Evolutionary conservation across 2,113 vertebrate genomes (phyloP).

Genomic region (Pandion haliaetus): DNA sequence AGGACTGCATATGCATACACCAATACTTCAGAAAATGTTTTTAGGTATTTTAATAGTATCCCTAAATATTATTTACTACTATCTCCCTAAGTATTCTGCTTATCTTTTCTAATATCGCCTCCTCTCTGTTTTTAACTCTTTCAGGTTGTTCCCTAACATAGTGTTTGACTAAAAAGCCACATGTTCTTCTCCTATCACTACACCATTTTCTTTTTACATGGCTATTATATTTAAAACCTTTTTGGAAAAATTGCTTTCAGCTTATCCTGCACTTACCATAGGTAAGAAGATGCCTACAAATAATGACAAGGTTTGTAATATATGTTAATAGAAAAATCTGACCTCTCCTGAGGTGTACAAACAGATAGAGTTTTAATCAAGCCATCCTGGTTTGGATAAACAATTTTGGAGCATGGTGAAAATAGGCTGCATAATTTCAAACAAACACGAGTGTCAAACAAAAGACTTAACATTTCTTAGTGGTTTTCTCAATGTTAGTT

Average conservation of each 20-base stretch:
- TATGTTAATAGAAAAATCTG: background rate
- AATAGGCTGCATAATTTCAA: background rate
- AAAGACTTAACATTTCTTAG: background rate
- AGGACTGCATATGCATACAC: background rate
- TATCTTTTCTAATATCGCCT: background rate
- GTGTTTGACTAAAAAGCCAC: background rate
- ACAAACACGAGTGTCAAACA: background rate
- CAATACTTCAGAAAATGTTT: background rate
- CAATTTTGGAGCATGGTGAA: background rate
- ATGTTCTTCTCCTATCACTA: background rate
- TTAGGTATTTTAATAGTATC: background rate
- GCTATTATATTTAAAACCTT: background rate
- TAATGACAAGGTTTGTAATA: background rate
- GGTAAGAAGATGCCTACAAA: background rate
- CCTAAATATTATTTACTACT: background rate
- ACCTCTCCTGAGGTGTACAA: background rate
- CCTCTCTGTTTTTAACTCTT: background rate
- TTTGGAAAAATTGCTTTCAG: background rate
- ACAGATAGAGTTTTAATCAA: background rate
- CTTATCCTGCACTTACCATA: background rate
- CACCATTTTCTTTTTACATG: background rate
- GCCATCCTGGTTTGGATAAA: background rate
- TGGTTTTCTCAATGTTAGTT: background rate
- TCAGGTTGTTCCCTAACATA: background rate
- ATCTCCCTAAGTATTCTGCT: background rate